Conservation (phyloP, 1,140 invertebrate species). For the Sarcophaga bullata region DNA sequence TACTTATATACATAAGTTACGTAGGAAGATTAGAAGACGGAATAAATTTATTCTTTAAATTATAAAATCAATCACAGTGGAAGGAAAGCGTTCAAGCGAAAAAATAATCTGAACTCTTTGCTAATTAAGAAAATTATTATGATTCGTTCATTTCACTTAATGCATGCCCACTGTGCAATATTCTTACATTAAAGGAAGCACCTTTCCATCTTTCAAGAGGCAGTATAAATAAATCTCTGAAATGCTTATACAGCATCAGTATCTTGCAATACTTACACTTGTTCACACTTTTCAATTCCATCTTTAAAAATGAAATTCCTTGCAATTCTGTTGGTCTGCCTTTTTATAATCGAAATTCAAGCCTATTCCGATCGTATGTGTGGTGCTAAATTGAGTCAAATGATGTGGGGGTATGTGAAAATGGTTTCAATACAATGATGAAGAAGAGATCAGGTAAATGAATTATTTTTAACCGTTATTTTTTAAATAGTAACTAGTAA, state of each 20-base stretch:
- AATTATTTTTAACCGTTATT: too few species aligned
- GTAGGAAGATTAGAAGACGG: too few species aligned
- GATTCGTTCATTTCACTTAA: too few species aligned
- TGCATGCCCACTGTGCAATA: too few species aligned
- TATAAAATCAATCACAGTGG: too few species aligned
- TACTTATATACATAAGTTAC: too few species aligned
- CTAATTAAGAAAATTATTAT: too few species aligned
- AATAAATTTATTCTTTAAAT: too few species aligned
- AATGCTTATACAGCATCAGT: not conserved
- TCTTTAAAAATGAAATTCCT: not conserved
- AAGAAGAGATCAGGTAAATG: not conserved
- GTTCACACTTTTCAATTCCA: not conserved
- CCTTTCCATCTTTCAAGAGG: too few species aligned
- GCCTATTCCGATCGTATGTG: not conserved
- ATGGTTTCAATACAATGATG: conserved; percentile 14
- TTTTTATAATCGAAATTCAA: not conserved
- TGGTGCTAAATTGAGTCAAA: not conserved
- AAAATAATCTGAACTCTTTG: too few species aligned
- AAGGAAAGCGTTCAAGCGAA: too few species aligned
- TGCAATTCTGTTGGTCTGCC: not conserved
- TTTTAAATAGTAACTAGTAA: not conserved
- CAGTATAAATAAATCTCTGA: not conserved
- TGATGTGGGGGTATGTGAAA: not conserved
- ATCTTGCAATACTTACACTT: not conserved
- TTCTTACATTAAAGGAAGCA: too few species aligned